phyloP scores from a whole-genome alignment of 2,888 invertebrate species.

The Tetrapedia diversipes region DNA sequence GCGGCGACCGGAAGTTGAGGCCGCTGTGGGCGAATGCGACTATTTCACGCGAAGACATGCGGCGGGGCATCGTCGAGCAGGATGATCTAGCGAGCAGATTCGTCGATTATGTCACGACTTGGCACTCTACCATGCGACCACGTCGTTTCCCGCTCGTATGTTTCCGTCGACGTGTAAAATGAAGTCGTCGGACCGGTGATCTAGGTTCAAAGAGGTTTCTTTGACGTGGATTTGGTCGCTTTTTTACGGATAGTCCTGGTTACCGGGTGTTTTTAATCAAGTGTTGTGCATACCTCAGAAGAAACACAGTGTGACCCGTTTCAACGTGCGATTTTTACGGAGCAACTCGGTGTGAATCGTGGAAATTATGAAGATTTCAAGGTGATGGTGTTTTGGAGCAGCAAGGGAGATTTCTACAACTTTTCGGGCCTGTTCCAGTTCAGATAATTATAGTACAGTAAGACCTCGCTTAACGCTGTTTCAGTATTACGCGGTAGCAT shows the following conservation, averaged over 20 bases:
- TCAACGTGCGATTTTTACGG: background rate
- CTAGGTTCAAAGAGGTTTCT: background rate
- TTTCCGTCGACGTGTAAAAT: slow-evolving; percentile 49
- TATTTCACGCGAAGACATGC: too few relatives aligned
- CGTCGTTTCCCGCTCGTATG: slow-evolving; percentile 16
- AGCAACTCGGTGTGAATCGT: background rate
- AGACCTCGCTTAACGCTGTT: too few relatives aligned
- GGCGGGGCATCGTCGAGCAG: background rate
- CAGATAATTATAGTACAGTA: too few relatives aligned
- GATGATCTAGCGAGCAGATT: slow-evolving; percentile 33
- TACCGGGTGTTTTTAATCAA: slow-evolving; percentile 1
- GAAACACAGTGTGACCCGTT: background rate
- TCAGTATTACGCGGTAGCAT: too few relatives aligned
- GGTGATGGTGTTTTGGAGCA: background rate
- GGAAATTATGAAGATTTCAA: background rate
- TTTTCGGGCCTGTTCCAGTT: too few relatives aligned
- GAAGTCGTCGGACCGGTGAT: slow-evolving; percentile 21
- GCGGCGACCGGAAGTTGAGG: too few relatives aligned
- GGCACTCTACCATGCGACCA: slow-evolving; percentile 47
- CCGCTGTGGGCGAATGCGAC: too few relatives aligned
- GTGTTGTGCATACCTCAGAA: too few relatives aligned
- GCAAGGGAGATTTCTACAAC: too few relatives aligned
- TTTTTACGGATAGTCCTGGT: background rate
- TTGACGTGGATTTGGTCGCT: background rate
- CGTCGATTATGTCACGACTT: slow-evolving; percentile 66